Base-by-base conservation (phyloP, 2,113 vertebrate species). In the Nesoenas mayeri region DNA sequence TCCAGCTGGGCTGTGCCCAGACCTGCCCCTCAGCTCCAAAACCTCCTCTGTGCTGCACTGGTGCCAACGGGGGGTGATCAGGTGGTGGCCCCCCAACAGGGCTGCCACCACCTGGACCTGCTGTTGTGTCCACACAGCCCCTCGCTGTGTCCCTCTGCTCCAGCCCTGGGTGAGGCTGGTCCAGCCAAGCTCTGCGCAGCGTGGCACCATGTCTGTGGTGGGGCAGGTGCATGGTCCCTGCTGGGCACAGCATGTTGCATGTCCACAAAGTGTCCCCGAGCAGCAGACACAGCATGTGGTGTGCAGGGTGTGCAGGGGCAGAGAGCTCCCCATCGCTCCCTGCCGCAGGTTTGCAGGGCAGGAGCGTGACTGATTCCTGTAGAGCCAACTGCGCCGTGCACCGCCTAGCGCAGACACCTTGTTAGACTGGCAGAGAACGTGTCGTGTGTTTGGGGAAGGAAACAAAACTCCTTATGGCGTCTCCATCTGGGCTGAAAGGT, bases 401-500 rank as follows among this genome's bases (percentile, higher is more conserved):
- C 73, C 44, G 58, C 62, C 56, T 25, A 3, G 40, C 11, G 2
- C 85, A 22, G 80, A 22, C 93, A 56, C 89, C 93, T 79, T 3
- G 78, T 58, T 18, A 88, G 83, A 75, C 89, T 70, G 91, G 83
- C 94, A 51, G 83, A 11, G 83, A 74, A 65, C 0, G 74, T 2
- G 74, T 0, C 3, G 25, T 3, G 71, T 77, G 82, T 40, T 67
- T 73, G 6, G 82, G 75, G 94, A 72, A 90, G 85, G 67, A 62
- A 81, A 67, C 89, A 32, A 58, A 88, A 40, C 85, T 94, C 95
- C 96, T 85, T 86, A 72, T 86, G 91, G 94, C 1, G 9, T 60
- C 91, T 90, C 91, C 96, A 95, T 94, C 95, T 91, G 95, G 81
- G 84, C 93, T 88, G 85, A 62, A 4, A 91, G 92, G 78, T 19